Evolutionary conservation across 2,888 invertebrate species (phyloP).

Genomic region (Malthinus seriepunctatus): DNA sequence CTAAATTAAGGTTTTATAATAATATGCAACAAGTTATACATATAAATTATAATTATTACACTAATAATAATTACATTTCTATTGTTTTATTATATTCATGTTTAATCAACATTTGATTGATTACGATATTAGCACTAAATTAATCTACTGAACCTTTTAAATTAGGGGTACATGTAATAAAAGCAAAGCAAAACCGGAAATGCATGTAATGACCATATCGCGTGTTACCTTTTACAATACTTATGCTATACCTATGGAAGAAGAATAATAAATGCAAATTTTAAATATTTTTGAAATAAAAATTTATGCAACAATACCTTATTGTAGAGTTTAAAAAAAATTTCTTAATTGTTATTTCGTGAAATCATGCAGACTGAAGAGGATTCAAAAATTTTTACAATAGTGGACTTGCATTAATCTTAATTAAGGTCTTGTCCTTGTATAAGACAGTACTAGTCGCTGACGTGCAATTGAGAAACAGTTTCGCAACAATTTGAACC

Average conservation of each 20-base stretch:
- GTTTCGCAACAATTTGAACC: neutral
- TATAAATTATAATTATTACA: too few species aligned
- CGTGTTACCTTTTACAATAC: constrained; percentile 40
- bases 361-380: too few species aligned
- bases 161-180: constrained; percentile 45
- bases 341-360: too few species aligned
- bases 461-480: too few species aligned
- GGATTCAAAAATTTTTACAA: too few species aligned
- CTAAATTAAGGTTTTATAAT: too few species aligned
- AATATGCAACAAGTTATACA: too few species aligned
- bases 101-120: constrained; percentile 6
- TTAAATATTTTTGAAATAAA: constrained; percentile 4
- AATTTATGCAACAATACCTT: neutral
- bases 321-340: neutral
- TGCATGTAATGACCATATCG: constrained; percentile 45
- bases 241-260: constrained; percentile 35
- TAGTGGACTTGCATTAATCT: too few species aligned
- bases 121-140: constrained; percentile 36
- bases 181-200: constrained; percentile 43
- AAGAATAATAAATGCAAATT: constrained; percentile 25
- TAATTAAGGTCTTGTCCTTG: too few species aligned
- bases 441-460: too few species aligned
- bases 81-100: too few species aligned
- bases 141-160: constrained; percentile 37
- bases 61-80: too few species aligned